phyloP scores from a whole-genome alignment of 1,140 invertebrate genomes.

The Drosophila quadrilineata region DNA sequence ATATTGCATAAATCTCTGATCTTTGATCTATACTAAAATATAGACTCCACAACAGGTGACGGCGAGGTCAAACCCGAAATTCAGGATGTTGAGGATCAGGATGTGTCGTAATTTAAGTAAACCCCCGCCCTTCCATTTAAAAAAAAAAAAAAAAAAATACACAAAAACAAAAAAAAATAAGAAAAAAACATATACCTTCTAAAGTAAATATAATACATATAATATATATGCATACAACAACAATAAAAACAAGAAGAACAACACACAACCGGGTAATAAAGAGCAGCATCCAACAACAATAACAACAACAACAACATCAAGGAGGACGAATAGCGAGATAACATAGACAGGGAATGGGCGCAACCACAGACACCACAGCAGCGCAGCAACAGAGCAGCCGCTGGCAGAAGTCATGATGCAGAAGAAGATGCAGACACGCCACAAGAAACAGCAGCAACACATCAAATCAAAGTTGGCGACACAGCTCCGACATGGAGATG shows the following conservation, averaged over 20 bases:
- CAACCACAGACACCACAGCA: constrained; percentile 16
- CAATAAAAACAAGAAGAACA: constrained; percentile 57
- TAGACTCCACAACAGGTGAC: constrained; percentile 85
- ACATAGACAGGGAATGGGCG: neutral
- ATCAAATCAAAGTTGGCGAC: too few relatives aligned
- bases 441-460: constrained; percentile 26
- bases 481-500: too few relatives aligned
- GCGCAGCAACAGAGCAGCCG: constrained; percentile 16
- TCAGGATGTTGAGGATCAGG: constrained; percentile 95
- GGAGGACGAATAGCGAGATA: constrained; percentile 7
- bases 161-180: constrained; percentile 35
- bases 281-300: constrained; percentile 10
- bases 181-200: constrained; percentile 69
- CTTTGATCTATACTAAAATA: constrained; percentile 54
- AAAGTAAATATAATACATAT: constrained; percentile 80
- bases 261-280: constrained; percentile 46
- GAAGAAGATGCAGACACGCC: constrained; percentile 18
- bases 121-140: constrained; percentile 77
- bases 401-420: too few relatives aligned
- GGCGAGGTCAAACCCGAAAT: constrained; percentile 93
- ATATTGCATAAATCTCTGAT: neutral
- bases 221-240: constrained; percentile 78
- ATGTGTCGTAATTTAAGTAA: constrained; percentile 91
- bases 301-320: constrained; percentile 9
- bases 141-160: constrained; percentile 32